A percentile compares a stretch with the other conserved stretches of the same genome.
Evolutionary conservation across 2,888 invertebrate genomes (phyloP).

Genomic region (Drosophila picticornis): DNA sequence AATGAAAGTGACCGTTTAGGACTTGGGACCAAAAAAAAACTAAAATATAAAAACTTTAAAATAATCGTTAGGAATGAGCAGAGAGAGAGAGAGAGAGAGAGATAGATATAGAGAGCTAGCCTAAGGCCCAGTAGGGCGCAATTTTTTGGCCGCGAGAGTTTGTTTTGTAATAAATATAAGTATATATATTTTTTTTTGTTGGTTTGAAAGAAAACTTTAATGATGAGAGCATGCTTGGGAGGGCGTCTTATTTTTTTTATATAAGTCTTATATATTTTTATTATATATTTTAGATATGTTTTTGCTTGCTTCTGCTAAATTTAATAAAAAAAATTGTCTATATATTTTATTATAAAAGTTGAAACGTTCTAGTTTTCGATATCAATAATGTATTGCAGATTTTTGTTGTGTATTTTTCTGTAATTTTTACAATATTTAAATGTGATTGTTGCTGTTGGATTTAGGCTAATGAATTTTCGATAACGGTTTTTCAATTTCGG

Average conservation of each 20-base stretch:
- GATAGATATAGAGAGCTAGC: conserved; percentile 39
- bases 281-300: conserved; percentile 30
- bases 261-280: conserved; percentile 30
- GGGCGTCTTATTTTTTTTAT: conserved; percentile 74
- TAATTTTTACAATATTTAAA: conserved; percentile 66
- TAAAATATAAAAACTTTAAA: conserved; percentile 18
- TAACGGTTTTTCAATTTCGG: conserved; percentile 55
- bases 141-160: conserved; percentile 37
- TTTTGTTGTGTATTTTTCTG: conserved; percentile 35
- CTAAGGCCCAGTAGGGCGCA: conserved; percentile 56
- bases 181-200: conserved; percentile 41
- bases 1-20: conserved; percentile 15
- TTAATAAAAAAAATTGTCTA: conserved; percentile 35
- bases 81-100: conserved; percentile 31
- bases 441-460: conserved; percentile 41
- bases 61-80: conserved; percentile 47
- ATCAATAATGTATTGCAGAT: conserved; percentile 31
- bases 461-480: conserved; percentile 58
- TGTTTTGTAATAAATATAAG: conserved; percentile 30
- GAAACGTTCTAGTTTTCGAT: conserved; percentile 30
- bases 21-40: conserved; percentile 22
- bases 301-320: conserved; percentile 52
- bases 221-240: conserved; percentile 85
- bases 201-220: conserved; percentile 65
- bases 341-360: conserved; percentile 26